phyloP scores from a whole-genome alignment of 1,140 invertebrate species.

The Luehdorfia chinensis region DNA sequence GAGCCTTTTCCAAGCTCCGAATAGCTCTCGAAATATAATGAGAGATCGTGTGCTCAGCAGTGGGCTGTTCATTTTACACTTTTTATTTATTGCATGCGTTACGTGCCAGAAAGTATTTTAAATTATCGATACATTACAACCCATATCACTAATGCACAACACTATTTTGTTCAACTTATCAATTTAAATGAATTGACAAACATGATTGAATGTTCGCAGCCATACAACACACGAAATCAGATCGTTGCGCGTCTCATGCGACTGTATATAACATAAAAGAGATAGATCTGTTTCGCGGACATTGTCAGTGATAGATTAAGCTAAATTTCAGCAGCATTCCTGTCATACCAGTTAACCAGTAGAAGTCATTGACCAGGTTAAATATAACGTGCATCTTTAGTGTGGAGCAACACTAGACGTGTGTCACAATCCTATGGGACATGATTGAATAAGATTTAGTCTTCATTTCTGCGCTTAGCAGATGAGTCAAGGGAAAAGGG shows the following conservation, averaged over 20 bases:
- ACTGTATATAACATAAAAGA: constrained; percentile 21
- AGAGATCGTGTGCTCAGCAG: no score
- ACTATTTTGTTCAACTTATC: constrained; percentile 7
- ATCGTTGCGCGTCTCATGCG: constrained; percentile 21
- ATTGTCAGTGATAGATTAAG: constrained; percentile 28
- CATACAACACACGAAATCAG: constrained; percentile 15
- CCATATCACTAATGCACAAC: neutral
- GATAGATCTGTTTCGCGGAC: constrained; percentile 27
- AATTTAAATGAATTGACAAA: constrained; percentile 10
- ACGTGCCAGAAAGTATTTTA: no score
- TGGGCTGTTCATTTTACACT: no score
- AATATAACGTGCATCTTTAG: no score
- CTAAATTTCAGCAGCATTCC: constrained; percentile 22
- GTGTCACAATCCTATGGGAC: no score
- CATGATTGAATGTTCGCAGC: neutral
- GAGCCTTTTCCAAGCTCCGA: no score
- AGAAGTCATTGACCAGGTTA: neutral
- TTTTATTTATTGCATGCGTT: no score
- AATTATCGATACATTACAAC: neutral
- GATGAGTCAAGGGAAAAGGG: no score
- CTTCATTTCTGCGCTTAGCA: no score
- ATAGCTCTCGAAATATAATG: no score
- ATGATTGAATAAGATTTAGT: no score
- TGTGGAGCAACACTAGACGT: no score
- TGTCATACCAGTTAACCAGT: constrained; percentile 14